Evolutionary conservation across 2,113 vertebrate species (phyloP), one percentile per base, ranked within the genome.

Genomic region (Bufo bufo): DNA sequence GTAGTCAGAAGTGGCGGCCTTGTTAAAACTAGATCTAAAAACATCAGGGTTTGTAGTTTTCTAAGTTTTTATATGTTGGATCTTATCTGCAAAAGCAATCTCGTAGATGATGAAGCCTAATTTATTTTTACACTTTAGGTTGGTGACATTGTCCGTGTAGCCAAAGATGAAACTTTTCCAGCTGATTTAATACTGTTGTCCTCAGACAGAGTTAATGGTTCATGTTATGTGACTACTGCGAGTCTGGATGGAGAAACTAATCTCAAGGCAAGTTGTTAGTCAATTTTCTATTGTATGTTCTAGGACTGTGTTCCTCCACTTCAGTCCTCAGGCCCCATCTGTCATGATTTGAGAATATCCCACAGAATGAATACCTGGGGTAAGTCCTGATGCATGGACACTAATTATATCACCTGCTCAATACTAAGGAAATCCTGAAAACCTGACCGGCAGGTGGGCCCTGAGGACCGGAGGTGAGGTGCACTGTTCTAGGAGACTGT

Each of bases 141-240:
- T 43, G 98, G 98, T 43, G 98, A 99, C 93, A 98, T 99, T 89
- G 98, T 99, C 85, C 96, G 97, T 90, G 96, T 99, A 94, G 97
- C 97, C 93, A 99, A 99, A 96, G 98, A 99, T 96, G 98, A 99
- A 92, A 98, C 97, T 33, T 99, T 99, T 89, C 98, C 98, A 75
- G 97, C 92, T 83, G 98, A 99, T 91, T 93, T 99, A 92, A 97
- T 97, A 90, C 94, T 99, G 88, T 93, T 99, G 90, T 99, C 98
- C 0, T 99, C 98, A 7, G 98, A 99, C 77, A 96, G 97, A 85
- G 92, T 84, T 0, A 96, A 98, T 0, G 98, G 98, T 84, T 98
- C 97, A 2, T 99, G 98, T 92, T 97, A 99, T 7, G 95, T 99
- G 89, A 99, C 98, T 91, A 98, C 98, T 0, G 96, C 98, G 85